phyloP scores from a whole-genome alignment of 37 sponge, comb jelly and placozoan genomes.

The Eunapius fragilis region DNA sequence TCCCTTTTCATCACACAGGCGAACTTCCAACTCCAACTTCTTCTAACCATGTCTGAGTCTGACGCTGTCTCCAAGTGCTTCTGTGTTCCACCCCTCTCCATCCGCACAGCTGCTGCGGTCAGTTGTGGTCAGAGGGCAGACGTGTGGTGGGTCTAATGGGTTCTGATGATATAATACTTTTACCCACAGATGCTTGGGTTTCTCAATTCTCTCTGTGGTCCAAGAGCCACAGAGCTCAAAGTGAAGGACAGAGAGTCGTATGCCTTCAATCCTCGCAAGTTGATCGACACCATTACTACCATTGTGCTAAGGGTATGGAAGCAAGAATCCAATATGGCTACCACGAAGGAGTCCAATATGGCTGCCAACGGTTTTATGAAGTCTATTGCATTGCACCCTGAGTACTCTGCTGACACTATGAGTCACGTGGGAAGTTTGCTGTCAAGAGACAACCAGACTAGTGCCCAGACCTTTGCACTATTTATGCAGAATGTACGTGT shows the following conservation, averaged over 20 bases:
- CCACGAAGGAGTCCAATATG: no score
- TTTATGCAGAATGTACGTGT: neutral
- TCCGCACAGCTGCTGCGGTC: no score
- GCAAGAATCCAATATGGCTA: conserved; percentile 25
- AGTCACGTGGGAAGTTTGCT: conserved; percentile 45
- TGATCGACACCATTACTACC: conserved; percentile 49
- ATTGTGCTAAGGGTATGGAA: conserved; percentile 53
- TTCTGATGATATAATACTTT: no score
- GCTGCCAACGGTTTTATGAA: conserved; percentile 29
- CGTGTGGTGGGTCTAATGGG: no score
- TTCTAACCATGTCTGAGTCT: no score
- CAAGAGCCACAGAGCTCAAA: conserved; percentile 65
- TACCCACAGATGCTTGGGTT: conserved; percentile 72
- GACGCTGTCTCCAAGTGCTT: no score
- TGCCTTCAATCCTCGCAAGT: conserved; percentile 59
- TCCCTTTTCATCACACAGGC: no score
- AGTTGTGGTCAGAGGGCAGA: no score
- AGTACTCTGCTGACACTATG: conserved; percentile 51
- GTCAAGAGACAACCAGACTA: conserved; percentile 12
- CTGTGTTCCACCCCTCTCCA: no score
- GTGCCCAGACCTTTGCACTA: neutral
- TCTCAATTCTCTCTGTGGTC: conserved; percentile 82
- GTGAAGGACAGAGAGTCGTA: conserved; percentile 76
- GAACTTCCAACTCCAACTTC: no score
- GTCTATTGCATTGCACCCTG: conserved; percentile 70